Evolutionary conservation across 2,797 vertebrate species (phyloP).

Genomic region (Anniella stebbinsi): DNA sequence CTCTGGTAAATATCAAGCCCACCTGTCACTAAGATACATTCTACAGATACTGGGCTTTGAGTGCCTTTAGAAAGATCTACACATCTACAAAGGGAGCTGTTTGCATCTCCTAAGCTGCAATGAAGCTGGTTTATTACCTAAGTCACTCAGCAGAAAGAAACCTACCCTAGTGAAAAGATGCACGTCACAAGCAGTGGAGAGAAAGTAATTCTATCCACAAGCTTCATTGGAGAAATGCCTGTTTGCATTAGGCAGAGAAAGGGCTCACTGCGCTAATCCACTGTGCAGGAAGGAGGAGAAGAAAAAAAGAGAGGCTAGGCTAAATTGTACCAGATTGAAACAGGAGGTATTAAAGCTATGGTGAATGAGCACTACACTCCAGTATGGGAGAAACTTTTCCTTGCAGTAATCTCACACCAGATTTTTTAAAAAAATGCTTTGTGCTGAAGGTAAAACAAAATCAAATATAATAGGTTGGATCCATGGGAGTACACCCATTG

Average conservation of each 20-base stretch:
- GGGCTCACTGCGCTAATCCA: background rate
- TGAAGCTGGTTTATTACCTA: fast-evolving
- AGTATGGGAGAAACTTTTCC: background rate
- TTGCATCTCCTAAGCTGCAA: background rate
- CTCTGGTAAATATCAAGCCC: fast-evolving
- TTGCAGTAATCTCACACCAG: background rate
- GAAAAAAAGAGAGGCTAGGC: fast-evolving
- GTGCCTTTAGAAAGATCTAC: background rate
- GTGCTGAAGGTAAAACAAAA: background rate
- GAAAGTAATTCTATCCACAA: background rate
- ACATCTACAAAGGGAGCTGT: fast-evolving
- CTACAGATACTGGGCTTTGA: fast-evolving
- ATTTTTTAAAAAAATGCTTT: background rate
- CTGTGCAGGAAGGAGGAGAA: background rate
- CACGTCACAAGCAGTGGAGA: background rate
- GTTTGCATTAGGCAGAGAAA: fast-evolving
- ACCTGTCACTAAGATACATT: fast-evolving
- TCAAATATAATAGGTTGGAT: background rate
- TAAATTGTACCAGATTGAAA: background rate
- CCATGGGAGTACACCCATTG: too few species aligned
- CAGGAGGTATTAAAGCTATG: background rate
- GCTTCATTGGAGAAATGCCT: background rate
- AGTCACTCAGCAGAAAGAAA: fast-evolving
- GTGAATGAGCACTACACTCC: background rate
- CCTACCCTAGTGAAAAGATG: background rate